Percentiles rank a stretch among this genome's conserved stretches.
These are phyloP conservation scores for Myiopsitta monachus DNA, from an alignment of 2,113 vertebrate species.

Conservation along the genomic window DNA sequence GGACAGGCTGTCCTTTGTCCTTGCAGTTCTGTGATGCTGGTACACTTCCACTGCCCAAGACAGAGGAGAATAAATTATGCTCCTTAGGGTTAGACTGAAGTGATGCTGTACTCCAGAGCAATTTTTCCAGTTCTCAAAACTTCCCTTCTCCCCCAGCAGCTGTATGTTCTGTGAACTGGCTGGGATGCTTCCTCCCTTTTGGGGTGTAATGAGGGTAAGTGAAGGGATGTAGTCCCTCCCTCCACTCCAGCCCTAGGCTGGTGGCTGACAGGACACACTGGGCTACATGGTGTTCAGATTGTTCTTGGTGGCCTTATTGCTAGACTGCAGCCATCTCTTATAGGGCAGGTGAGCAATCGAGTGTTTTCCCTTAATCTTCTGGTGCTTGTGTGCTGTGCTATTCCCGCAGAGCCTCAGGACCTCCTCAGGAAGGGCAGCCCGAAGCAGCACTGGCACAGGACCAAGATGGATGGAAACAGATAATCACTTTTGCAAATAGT, in stretches of 20 bases:
- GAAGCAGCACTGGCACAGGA: not conserved
- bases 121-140: not conserved
- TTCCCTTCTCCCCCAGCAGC: not conserved
- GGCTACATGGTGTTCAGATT: fast-evolving
- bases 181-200: not conserved
- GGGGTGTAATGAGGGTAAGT: too few relatives aligned
- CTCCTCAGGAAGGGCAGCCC: fast-evolving
- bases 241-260: not conserved
- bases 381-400: fast-evolving
- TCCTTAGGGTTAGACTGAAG: not conserved
- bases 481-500: not conserved
- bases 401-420: not conserved
- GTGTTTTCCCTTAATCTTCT: not conserved
- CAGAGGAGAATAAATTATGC: not conserved
- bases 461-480: not conserved
- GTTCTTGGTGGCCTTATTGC: not conserved
- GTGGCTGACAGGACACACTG: not conserved
- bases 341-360: not conserved
- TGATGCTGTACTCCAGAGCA: not conserved
- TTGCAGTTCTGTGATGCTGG: not conserved
- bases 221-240: not conserved
- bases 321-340: not conserved
- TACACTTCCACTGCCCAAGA: not conserved
- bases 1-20: constrained; percentile 28
- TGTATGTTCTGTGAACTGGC: not conserved